Percentiles rank a stretch among this genome's conserved stretches.
Evolutionary conservation across 2,888 invertebrate species (phyloP).

Genomic region (Mesorhabditis spiculigera): DNA sequence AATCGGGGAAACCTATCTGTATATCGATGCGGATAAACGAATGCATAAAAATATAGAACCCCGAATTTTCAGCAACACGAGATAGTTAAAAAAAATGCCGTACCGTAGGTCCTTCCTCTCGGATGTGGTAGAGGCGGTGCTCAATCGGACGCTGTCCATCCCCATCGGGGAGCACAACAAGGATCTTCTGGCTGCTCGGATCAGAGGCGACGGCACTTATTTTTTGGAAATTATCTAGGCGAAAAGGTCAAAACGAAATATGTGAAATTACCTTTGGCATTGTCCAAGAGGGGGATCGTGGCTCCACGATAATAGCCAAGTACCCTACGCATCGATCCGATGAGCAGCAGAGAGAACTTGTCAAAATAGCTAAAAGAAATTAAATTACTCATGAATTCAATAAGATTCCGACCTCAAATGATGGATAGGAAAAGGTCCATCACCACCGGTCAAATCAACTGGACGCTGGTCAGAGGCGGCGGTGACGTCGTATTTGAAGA

Average conservation of each 20-base stretch:
- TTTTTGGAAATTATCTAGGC: conserved; percentile 3
- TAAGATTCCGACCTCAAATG: background rate
- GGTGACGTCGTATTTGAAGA: conserved; percentile 7
- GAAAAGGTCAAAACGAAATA: background rate
- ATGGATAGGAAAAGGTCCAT: conserved; percentile 8
- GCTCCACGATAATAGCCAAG: background rate
- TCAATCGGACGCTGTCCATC: background rate
- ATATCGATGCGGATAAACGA: no score
- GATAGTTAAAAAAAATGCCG: background rate
- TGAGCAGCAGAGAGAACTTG: background rate
- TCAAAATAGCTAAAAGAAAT: background rate
- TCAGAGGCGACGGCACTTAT: background rate
- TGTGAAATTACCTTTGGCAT: background rate
- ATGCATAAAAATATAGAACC: no score
- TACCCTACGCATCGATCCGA: background rate
- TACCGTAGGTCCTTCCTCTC: background rate
- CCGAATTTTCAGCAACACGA: no score
- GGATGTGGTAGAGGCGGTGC: background rate
- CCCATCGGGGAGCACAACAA: background rate
- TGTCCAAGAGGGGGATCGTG: background rate
- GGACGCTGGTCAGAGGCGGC: background rate
- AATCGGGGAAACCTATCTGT: background rate
- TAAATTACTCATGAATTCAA: background rate
- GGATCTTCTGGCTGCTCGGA: background rate
- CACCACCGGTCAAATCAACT: conserved; percentile 12